A percentile compares a stretch with the other conserved stretches of the same genome.
Conservation (phyloP, 2,113 vertebrate genomes). For the Thomomys bottae region DNA sequence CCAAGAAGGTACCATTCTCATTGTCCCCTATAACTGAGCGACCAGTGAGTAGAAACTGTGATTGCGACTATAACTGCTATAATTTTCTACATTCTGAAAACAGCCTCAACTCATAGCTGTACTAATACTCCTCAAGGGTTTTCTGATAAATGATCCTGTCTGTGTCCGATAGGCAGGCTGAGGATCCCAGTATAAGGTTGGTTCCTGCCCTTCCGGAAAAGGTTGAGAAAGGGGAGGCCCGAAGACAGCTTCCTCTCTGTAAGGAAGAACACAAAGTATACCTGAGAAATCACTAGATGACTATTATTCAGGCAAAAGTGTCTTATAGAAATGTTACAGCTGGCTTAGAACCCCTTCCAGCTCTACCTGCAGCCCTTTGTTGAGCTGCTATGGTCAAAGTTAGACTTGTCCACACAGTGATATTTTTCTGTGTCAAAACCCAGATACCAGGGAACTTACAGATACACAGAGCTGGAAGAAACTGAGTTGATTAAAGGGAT, state of each 20-base stretch:
- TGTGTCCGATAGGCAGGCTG: not conserved
- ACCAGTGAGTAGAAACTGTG: not conserved
- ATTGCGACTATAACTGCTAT: not conserved
- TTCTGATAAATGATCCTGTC: not conserved
- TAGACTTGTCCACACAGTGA: not conserved
- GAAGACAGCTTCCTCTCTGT: not conserved
- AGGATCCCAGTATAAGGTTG: not conserved
- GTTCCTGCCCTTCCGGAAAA: not conserved
- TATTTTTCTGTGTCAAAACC: not conserved
- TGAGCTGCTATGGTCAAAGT: not conserved
- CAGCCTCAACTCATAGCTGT: not conserved
- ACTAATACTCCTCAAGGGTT: not conserved
- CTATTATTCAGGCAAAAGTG: not conserved
- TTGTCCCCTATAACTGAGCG: not conserved
- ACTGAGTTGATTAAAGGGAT: too few species aligned
- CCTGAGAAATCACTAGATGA: not conserved
- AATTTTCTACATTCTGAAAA: constrained; percentile 13
- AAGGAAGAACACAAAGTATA: not conserved
- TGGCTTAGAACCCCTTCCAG: not conserved
- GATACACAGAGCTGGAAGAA: too few species aligned
- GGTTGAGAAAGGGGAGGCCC: not conserved
- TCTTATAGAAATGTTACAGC: not conserved
- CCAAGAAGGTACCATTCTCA: not conserved
- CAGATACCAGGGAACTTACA: not conserved
- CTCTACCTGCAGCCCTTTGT: not conserved